Evolutionary conservation across 2,888 invertebrate species (phyloP).

Genomic region (Machimus rusticus): DNA sequence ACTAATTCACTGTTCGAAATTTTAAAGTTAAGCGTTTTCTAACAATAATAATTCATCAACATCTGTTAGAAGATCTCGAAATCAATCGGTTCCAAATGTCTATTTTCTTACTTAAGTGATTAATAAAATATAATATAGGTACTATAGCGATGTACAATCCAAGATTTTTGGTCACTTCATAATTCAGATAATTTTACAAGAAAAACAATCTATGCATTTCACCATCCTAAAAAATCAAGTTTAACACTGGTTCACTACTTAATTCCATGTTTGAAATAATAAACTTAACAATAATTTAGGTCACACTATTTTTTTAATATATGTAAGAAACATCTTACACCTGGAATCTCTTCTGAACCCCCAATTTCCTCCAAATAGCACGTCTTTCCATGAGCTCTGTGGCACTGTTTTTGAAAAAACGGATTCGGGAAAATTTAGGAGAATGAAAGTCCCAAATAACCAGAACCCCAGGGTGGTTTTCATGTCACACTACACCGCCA

Average conservation of each 20-base stretch:
- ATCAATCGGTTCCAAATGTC: too few relatives aligned
- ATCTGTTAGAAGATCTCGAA: too few relatives aligned
- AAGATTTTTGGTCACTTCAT: too few relatives aligned
- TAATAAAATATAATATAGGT: too few relatives aligned
- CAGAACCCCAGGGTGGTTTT: not conserved
- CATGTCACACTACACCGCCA: not conserved
- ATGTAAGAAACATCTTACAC: constrained; percentile 37
- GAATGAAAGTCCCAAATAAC: not conserved
- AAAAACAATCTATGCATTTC: not conserved
- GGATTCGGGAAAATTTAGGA: not conserved
- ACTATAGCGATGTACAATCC: too few relatives aligned
- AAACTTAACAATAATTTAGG: not conserved
- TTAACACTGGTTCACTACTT: too few relatives aligned
- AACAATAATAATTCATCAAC: too few relatives aligned
- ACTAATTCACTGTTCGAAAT: too few relatives aligned
- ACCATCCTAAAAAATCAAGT: too few relatives aligned
- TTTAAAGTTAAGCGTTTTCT: too few relatives aligned
- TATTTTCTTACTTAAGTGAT: too few relatives aligned
- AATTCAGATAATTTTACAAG: not conserved
- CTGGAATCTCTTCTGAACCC: constrained; percentile 49
- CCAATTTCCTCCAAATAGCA: constrained; percentile 58
- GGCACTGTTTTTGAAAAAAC: not conserved
- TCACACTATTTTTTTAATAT: not conserved
- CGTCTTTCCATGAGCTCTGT: constrained; percentile 57
- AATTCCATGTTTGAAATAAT: too few relatives aligned